A percentile compares a stretch with the other conserved stretches of the same genome.
phyloP scores from a whole-genome alignment of 2,113 vertebrate genomes.

The Lathamus discolor region DNA sequence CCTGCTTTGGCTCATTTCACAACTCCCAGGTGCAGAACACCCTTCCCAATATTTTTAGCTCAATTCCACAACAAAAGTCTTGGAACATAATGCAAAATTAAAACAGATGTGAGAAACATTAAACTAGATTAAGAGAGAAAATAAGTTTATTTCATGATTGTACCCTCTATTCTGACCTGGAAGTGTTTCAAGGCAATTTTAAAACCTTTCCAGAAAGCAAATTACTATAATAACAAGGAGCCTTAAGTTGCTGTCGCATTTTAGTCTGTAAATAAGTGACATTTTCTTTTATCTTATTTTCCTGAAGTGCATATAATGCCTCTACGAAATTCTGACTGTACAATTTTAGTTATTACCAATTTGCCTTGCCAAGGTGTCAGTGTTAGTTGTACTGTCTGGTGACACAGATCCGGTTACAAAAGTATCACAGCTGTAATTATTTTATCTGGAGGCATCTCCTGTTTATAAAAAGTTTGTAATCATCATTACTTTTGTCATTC shows the following conservation, averaged over 20 bases:
- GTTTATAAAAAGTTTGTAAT: neutral
- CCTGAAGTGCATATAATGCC: neutral
- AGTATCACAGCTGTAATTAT: neutral
- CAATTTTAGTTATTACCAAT: neutral
- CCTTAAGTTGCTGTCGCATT: neutral
- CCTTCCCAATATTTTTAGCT: neutral
- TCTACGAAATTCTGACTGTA: neutral
- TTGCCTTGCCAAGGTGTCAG: neutral
- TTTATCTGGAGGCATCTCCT: neutral
- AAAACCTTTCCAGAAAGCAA: neutral
- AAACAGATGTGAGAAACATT: neutral
- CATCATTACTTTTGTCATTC: neutral
- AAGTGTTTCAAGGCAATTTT: neutral
- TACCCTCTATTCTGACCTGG: neutral
- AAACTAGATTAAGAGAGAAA: neutral
- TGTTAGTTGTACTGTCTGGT: neutral
- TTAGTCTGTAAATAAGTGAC: neutral
- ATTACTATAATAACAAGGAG: neutral
- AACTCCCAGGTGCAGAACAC: fast-evolving
- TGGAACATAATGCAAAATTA: neutral
- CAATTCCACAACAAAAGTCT: neutral
- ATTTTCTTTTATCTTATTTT: neutral
- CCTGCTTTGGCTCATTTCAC: neutral
- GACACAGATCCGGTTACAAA: neutral
- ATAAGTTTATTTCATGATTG: neutral